Percentiles rank a stretch among this genome's conserved stretches.
phyloP scores from a whole-genome alignment of 2,888 invertebrate genomes.

The Cosmorhoe ocellata region DNA sequence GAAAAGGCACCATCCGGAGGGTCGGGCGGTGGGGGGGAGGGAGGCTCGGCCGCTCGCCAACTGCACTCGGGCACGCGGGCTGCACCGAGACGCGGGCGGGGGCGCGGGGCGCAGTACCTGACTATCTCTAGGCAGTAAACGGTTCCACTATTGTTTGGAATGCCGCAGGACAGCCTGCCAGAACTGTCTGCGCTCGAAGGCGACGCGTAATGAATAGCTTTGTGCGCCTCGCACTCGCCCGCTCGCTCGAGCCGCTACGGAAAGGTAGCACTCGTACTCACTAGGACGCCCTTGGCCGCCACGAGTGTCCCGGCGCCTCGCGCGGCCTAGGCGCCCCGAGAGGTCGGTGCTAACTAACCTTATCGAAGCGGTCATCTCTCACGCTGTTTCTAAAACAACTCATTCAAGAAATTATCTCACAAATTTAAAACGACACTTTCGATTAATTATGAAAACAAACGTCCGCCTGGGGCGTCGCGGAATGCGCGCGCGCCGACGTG shows the following conservation, averaged over 20 bases:
- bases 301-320: no score
- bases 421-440: conserved; percentile 13
- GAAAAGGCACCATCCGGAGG: conserved; percentile 2
- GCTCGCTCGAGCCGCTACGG: no score
- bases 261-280: no score
- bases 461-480: conserved; percentile 3
- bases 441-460: conserved; percentile 15
- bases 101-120: no score
- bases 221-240: no score
- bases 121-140: background rate
- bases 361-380: background rate
- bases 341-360: no score
- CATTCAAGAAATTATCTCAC: conserved; percentile 3
- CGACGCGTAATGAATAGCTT: no score
- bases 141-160: background rate
- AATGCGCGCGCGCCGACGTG: conserved; percentile 12
- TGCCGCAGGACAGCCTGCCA: no score
- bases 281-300: no score
- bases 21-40: background rate
- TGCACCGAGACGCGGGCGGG: no score
- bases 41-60: conserved; percentile 7
- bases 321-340: no score
- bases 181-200: no score
- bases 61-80: conserved; percentile 6
- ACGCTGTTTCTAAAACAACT: conserved; percentile 1